Evolutionary conservation across 2,888 invertebrate genomes (phyloP).

Genomic region (Aleiodes alternator): DNA sequence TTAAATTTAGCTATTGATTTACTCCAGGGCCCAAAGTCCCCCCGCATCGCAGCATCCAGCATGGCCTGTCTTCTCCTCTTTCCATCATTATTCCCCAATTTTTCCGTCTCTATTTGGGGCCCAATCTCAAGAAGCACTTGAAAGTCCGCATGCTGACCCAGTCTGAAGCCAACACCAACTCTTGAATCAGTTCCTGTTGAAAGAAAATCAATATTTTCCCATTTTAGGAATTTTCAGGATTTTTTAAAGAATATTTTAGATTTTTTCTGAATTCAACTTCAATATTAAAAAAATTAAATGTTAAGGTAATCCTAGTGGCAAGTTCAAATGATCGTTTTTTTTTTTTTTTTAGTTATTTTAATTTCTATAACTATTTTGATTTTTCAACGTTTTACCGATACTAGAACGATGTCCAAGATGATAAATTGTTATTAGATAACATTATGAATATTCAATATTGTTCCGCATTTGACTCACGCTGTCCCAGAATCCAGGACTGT

Average conservation of each 20-base stretch:
- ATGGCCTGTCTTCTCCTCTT: constrained; percentile 65
- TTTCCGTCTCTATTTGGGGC: constrained; percentile 85
- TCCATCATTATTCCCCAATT: constrained; percentile 77
- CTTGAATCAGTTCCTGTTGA: constrained; percentile 85
- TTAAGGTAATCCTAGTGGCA: too few species aligned
- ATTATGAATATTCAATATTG: too few species aligned
- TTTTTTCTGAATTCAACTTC: too few species aligned
- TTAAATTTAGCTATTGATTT: constrained; percentile 70
- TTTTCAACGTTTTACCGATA: too few species aligned
- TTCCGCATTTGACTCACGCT: too few species aligned
- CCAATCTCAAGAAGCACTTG: constrained; percentile 87
- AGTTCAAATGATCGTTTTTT: too few species aligned
- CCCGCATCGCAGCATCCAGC: constrained; percentile 67
- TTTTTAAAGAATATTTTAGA: background rate
- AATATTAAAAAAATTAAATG: too few species aligned
- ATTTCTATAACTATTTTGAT: too few species aligned
- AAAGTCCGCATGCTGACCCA: constrained; percentile 89
- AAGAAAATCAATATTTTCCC: constrained; percentile 39
- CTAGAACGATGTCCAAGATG: too few species aligned
- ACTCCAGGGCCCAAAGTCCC: constrained; percentile 70
- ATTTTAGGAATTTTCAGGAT: constrained; percentile 21
- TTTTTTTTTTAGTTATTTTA: too few species aligned
- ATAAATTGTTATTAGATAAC: too few species aligned
- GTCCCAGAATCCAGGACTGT: too few species aligned
- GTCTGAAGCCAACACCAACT: constrained; percentile 86